Base-by-base conservation (phyloP, 2,113 vertebrate species). In the Osmerus eperlanus region DNA sequence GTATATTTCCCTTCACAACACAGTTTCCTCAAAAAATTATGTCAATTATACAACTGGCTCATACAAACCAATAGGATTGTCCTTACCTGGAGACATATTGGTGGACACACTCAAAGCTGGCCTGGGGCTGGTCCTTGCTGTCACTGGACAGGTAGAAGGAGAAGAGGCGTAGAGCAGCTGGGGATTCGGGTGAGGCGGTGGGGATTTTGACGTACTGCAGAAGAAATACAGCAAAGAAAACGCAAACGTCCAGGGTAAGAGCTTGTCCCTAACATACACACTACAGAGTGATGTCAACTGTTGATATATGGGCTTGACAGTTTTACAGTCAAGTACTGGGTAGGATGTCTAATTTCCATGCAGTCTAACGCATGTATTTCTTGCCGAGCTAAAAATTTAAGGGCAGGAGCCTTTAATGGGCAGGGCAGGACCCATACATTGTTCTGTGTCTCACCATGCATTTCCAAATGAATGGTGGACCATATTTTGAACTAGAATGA, bases 131-230 rank as follows among this genome's bases (percentile, higher is more conserved):
- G 59, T 94, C 93, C 84, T 90, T 92, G 83, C 89, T 92, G 91
- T 93, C 92, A n/a, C 87, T 91, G 71, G 94, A 96, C 77, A 94
- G 80, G 81, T 91, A 90, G 89, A 96, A 95, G 78, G 92, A 86
- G 78, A 96, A 95, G 73, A 95, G 81, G 7, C 88, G 92, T 16
- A 92, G 87, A 56, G 88, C 81, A 18, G 82, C 87, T 1, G 85
- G 76, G 0, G 82, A 81, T 29, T 91, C 81, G 65, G 84, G 53
- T 51, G 90, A 78, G 52, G 89, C 85, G 64, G 86, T 88, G 21
- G 93, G 93, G 76, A 96, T 89, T 88, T 91, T 93, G 78, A 96
- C 84, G 78, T 94, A 94, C 95, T 96, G 74, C 2, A 32, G 54
- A 19, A 56, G 56, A 68, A 76, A 65, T 3, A 47, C 23, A 75